Evolutionary conservation across 2,888 invertebrate species (phyloP), one percentile per base, ranked within the genome.

Genomic region (Abrostola tripartita): DNA sequence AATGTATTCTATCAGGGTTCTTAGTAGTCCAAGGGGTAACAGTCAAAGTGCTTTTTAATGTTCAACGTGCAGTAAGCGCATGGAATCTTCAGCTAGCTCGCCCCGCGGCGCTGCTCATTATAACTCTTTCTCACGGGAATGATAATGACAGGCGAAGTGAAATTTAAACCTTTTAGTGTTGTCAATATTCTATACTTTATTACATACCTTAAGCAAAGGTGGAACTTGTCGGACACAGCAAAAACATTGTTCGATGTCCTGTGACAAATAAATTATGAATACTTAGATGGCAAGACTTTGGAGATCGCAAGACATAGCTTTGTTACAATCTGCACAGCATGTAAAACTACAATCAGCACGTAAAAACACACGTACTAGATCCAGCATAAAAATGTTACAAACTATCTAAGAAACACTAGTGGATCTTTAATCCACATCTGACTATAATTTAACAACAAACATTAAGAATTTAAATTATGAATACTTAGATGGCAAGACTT

Each of bases 21-120:
- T 52, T 6, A 10, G 57, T 57, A 44, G 42, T 37, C 37, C 14
- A 14, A 9, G 38, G 51, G 14, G 10, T 52, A 44, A 11, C 9
- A 41, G 42, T 37, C 51, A 52, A 65, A 72, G 76, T 70, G 71
- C 61, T 71, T 72, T 72, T 72, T 65, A 65, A 58, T 72, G 71
- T 72, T 12, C 12, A 55, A 55, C 24, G 44, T 47, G 41, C 5
- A 11, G 14, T 35, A 9, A 37, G 37, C 12, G 62, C 36, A 40
- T 42, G 37, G 9, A 8, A 44, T 36, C 6, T 5, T 55, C 36
- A n/a, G 7, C n/a, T 35, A 8, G 8, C 6, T 58, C 5, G 49
- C 47, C 7, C 6, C 2, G 24, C 12, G 24, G 12, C 12, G 7
- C 7, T 41, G 12, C 10, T 35, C 35, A 14, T 62, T 59, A 54